Evolutionary conservation across 2,888 invertebrate genomes (phyloP).

Genomic region (Tiphia femorata): DNA sequence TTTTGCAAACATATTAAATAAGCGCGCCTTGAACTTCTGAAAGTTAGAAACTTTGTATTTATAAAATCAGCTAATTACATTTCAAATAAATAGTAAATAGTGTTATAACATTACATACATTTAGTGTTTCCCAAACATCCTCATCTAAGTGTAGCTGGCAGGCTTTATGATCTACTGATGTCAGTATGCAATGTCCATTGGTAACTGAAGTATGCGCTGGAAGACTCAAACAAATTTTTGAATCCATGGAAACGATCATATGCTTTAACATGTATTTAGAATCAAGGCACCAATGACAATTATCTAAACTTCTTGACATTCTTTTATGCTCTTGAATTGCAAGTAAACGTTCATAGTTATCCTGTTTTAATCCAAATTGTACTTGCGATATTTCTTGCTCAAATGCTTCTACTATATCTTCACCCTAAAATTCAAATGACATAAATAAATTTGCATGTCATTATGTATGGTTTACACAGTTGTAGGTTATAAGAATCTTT

Average conservation of each 20-base stretch:
- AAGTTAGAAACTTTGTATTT: slow-evolving; percentile 52
- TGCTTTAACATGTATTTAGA: slow-evolving; percentile 85
- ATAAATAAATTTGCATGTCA: not conserved
- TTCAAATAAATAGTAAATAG: not conserved
- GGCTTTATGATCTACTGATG: slow-evolving; percentile 84
- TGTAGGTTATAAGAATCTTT: slow-evolving; percentile 5
- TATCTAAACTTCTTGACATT: slow-evolving; percentile 80
- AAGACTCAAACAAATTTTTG: slow-evolving; percentile 86
- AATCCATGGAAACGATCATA: slow-evolving; percentile 84
- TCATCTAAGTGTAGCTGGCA: slow-evolving; percentile 91
- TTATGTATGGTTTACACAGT: not conserved
- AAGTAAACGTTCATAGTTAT: slow-evolving; percentile 74
- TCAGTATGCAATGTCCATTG: slow-evolving; percentile 87
- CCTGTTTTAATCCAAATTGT: slow-evolving; percentile 74
- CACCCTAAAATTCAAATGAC: slow-evolving; percentile 34
- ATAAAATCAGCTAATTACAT: not conserved
- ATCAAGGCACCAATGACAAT: slow-evolving; percentile 87
- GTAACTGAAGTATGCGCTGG: slow-evolving; percentile 86
- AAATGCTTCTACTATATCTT: slow-evolving; percentile 88
- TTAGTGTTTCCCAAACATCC: slow-evolving; percentile 92
- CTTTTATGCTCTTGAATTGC: slow-evolving; percentile 82
- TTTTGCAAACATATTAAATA: slow-evolving; percentile 82
- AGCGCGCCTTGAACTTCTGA: slow-evolving; percentile 80
- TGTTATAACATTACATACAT: slow-evolving; percentile 69
- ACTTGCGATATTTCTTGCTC: slow-evolving; percentile 81